Evolutionary conservation across 1,140 invertebrate species (phyloP).

Genomic region (Cecropterus lyciades): DNA sequence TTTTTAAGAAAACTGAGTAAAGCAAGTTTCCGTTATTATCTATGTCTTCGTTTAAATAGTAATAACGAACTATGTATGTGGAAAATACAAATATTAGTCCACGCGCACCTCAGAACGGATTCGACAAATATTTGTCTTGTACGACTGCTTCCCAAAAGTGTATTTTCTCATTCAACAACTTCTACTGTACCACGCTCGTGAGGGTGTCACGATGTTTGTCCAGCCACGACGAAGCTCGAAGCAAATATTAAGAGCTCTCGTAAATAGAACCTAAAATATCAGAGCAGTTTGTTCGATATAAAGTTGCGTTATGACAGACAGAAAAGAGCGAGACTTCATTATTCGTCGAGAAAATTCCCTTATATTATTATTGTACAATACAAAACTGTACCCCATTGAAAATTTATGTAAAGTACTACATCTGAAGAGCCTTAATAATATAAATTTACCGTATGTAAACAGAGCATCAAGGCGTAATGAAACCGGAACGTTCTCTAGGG

Average conservation of each 20-base stretch:
- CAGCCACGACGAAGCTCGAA: slow-evolving; percentile 43
- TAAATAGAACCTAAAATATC: slow-evolving; percentile 13
- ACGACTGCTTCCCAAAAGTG: slow-evolving; percentile 77
- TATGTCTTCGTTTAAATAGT: slow-evolving; percentile 55
- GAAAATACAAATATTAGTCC: slow-evolving; percentile 70
- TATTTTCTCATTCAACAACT: slow-evolving; percentile 79
- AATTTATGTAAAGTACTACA: slow-evolving; percentile 36
- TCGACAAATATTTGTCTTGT: slow-evolving; percentile 77
- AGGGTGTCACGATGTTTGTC: slow-evolving; percentile 64
- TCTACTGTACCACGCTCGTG: slow-evolving; percentile 67
- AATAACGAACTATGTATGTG: slow-evolving; percentile 70
- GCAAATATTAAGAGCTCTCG: slow-evolving; percentile 9
- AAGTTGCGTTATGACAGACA: too few species aligned
- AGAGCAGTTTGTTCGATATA: not conserved
- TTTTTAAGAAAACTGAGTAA: not conserved
- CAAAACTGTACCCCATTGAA: slow-evolving; percentile 10
- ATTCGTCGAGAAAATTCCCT: slow-evolving; percentile 3
- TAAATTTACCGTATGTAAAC: slow-evolving; percentile 28
- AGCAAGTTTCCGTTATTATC: slow-evolving; percentile 2
- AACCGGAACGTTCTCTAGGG: slow-evolving; percentile 25
- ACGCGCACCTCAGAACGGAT: slow-evolving; percentile 74
- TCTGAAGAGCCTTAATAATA: slow-evolving; percentile 3
- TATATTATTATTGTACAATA: slow-evolving; percentile 6
- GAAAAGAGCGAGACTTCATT: too few species aligned
- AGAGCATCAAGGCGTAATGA: slow-evolving; percentile 23